Conservation (phyloP, 2,888 invertebrate species). For the Agrotis clavis region DNA sequence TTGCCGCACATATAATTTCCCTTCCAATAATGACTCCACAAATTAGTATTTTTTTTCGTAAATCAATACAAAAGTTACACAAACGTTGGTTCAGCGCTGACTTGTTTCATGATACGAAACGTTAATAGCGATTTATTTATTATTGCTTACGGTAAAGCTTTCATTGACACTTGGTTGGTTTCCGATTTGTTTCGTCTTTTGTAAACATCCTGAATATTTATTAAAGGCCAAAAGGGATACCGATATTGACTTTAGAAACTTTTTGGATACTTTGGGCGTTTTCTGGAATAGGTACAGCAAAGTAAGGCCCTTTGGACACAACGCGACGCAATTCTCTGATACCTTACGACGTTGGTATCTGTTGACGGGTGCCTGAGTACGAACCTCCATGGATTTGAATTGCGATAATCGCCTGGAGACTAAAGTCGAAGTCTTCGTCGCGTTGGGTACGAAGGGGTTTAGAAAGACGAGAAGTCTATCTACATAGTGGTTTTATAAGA, state of each 20-base stretch:
- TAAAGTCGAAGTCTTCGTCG: no score
- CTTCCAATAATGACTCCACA: slow-evolving; percentile 67
- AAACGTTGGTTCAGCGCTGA: slow-evolving; percentile 24
- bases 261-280: background rate
- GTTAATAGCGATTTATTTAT: background rate
- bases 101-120: slow-evolving; percentile 13
- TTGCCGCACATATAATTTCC: no score
- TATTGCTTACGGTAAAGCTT: slow-evolving; percentile 10
- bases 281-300: background rate
- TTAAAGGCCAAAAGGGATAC: background rate
- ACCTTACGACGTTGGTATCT: no score
- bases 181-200: background rate
- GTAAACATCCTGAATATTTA: slow-evolving; percentile 1
- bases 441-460: no score
- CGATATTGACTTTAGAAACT: background rate
- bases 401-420: no score
- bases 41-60: slow-evolving; percentile 44
- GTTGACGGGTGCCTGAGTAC: no score
- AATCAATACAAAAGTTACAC: slow-evolving; percentile 44
- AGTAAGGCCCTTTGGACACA: background rate
- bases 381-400: no score
- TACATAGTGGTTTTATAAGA: background rate
- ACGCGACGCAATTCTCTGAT: no score
- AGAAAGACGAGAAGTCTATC: no score
- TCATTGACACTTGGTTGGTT: slow-evolving; percentile 8